Percentiles rank a stretch among this genome's conserved stretches.
Evolutionary conservation across 2,113 vertebrate species (phyloP).

Genomic region (Aptenodytes patagonicus): DNA sequence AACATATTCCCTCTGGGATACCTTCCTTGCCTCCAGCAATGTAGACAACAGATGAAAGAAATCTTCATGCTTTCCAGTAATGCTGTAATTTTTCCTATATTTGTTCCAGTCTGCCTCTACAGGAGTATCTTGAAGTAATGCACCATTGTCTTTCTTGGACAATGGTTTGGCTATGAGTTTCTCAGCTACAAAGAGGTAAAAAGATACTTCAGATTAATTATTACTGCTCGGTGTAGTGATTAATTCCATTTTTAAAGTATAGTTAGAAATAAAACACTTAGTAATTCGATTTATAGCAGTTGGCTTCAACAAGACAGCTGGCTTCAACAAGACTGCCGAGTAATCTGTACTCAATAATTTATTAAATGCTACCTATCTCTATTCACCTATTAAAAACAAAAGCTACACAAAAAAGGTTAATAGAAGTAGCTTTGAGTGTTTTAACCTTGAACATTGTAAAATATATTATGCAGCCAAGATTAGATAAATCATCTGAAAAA

Average conservation of each 20-base stretch:
- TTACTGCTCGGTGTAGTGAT: neutral
- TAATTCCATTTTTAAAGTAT: neutral
- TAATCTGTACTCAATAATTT: conserved; percentile 2
- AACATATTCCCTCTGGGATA: neutral
- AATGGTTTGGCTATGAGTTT: neutral
- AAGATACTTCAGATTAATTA: neutral
- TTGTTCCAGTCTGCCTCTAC: neutral
- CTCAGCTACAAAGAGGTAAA: neutral
- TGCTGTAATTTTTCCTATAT: neutral
- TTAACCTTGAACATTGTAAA: neutral
- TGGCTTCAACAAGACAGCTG: neutral
- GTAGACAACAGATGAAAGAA: neutral
- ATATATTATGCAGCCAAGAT: neutral
- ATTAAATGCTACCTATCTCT: neutral
- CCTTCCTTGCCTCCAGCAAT: neutral
- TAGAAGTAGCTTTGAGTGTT: neutral
- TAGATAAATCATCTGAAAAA: neutral
- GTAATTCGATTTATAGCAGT: neutral
- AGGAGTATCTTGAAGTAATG: neutral
- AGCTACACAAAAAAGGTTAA: neutral
- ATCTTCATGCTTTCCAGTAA: neutral
- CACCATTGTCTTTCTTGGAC: neutral
- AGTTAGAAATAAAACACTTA: neutral
- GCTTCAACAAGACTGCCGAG: neutral
- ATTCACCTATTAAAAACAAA: neutral